These are phyloP conservation scores for Ephydatia muelleri DNA, from an alignment of 37 sponge, comb jelly and placozoan species.

Conservation along the genomic window DNA sequence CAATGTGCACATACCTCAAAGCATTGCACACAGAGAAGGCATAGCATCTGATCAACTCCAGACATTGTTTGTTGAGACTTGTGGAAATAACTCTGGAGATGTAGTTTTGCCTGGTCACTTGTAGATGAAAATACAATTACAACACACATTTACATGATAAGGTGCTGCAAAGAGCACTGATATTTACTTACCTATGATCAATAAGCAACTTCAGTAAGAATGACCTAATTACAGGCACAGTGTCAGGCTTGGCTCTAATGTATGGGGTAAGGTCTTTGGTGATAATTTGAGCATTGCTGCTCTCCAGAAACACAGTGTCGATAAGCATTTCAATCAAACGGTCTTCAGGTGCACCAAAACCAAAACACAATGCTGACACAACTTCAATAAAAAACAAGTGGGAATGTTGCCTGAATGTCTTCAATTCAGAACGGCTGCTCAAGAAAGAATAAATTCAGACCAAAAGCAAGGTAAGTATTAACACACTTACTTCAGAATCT, in stretches of 20 bases:
- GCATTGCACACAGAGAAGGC: constrained; percentile 41
- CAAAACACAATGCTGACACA: constrained; percentile 64
- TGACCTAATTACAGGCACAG: constrained; percentile 49
- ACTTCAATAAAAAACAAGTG: constrained; percentile 50
- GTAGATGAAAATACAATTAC: background rate
- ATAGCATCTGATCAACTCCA: constrained; percentile 32
- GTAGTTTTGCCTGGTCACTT: constrained; percentile 22
- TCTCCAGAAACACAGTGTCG: constrained; percentile 37
- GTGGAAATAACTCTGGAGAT: constrained; percentile 39
- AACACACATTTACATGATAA: background rate
- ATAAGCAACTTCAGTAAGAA: constrained; percentile 60
- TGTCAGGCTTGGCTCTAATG: constrained; percentile 19
- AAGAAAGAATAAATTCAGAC: too few relatives aligned
- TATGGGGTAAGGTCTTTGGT: constrained; percentile 35
- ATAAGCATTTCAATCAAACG: constrained; percentile 46
- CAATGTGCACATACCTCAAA: constrained; percentile 36
- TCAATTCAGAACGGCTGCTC: background rate
- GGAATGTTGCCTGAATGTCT: constrained; percentile 9
- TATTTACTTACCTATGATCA: constrained; percentile 36
- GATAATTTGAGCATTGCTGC: too few relatives aligned
- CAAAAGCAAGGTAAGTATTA: too few relatives aligned
- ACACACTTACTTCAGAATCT: too few relatives aligned
- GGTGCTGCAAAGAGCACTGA: background rate
- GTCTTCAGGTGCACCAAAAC: constrained; percentile 43
- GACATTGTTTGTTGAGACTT: background rate